These are phyloP conservation scores for Deladenus siricidicola DNA, from an alignment of 2,888 invertebrate genomes.

Conservation along the genomic window DNA sequence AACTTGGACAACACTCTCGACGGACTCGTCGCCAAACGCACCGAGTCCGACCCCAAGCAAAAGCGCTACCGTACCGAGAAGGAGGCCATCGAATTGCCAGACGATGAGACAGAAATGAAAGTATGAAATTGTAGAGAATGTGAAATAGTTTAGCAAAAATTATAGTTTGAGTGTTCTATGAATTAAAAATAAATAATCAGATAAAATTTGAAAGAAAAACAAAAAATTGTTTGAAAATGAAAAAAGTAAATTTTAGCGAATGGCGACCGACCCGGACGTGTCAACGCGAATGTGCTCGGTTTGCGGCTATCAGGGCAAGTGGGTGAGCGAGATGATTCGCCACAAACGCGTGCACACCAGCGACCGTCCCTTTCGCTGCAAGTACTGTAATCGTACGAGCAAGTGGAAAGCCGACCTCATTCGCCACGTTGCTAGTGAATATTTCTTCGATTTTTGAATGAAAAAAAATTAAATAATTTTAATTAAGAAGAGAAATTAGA, in stretches of 20 bases:
- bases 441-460: background rate
- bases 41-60: constrained; percentile 40
- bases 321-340: constrained; percentile 57
- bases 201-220: background rate
- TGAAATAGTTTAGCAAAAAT: background rate
- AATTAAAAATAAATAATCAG: background rate
- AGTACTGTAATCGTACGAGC: constrained; percentile 56
- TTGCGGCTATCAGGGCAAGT: constrained; percentile 54
- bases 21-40: constrained; percentile 43
- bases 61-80: constrained; percentile 48
- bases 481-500: background rate
- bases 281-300: constrained; percentile 51
- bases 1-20: constrained; percentile 52
- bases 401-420: constrained; percentile 59
- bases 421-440: constrained; percentile 56
- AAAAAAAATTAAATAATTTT: background rate
- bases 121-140: constrained; percentile 14
- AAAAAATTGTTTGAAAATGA: too few relatives aligned
- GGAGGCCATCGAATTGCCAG: constrained; percentile 52
- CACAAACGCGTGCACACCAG: constrained; percentile 56
- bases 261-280: constrained; percentile 53
- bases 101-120: constrained; percentile 49
- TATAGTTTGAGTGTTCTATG: background rate
- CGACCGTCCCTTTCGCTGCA: constrained; percentile 57
- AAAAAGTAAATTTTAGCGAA: constrained; percentile 39